Conservation (phyloP, 2,797 vertebrate genomes). For the Petrocephalus schoutedeni region DNA sequence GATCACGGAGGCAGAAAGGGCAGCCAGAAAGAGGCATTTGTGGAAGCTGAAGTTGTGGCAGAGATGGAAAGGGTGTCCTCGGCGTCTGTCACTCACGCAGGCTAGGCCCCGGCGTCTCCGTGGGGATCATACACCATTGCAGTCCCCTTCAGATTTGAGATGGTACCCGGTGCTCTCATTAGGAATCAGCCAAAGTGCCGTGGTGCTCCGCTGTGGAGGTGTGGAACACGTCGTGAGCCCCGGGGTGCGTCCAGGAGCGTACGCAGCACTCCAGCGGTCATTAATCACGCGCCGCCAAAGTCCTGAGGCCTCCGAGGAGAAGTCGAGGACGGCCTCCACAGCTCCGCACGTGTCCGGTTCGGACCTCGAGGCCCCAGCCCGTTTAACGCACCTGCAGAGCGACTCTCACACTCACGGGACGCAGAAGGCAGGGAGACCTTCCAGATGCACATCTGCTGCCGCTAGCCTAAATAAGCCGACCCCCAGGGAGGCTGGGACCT, state of each 20-base stretch:
- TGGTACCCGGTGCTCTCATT: neutral
- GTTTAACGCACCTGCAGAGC: neutral
- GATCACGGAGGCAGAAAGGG: neutral
- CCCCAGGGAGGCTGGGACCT: neutral
- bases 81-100: neutral
- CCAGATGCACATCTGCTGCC: neutral
- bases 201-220: conserved; percentile 20
- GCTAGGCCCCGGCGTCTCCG: neutral
- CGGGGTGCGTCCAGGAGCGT: conserved; percentile 25
- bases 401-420: neutral
- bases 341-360: conserved; percentile 28
- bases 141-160: neutral
- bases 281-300: conserved; percentile 42
- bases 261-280: conserved; percentile 37
- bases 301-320: conserved; percentile 35
- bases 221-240: conserved; percentile 19
- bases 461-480: neutral
- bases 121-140: neutral
- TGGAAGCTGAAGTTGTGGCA: neutral
- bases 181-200: neutral
- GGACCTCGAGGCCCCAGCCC: conserved; percentile 30
- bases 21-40: neutral
- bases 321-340: conserved; percentile 18
- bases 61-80: conserved; percentile 6
- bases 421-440: neutral